Evolutionary conservation across 2,797 vertebrate species (phyloP).

Genomic region (Onychomys torridus): DNA sequence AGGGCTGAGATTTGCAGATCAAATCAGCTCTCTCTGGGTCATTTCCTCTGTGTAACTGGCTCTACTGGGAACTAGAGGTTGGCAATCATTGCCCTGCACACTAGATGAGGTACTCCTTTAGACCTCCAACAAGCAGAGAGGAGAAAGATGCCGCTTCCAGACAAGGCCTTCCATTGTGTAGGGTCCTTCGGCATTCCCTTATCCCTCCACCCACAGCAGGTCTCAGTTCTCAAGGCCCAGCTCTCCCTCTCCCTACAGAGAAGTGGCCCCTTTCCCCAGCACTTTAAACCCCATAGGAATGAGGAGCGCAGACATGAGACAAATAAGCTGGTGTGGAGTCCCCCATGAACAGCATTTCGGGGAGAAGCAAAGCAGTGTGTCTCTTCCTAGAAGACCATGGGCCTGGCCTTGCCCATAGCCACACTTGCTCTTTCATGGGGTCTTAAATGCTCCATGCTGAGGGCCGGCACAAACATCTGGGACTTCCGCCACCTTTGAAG

Average conservation of each 20-base stretch:
- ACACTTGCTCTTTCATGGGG: not conserved
- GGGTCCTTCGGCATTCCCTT: not conserved
- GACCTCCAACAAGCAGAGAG: not conserved
- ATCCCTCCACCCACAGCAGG: not conserved
- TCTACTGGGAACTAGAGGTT: not conserved
- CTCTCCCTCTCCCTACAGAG: not conserved
- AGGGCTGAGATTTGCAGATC: not conserved
- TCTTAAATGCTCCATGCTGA: not conserved
- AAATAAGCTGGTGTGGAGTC: not conserved
- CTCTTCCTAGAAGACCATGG: slow-evolving; percentile 24
- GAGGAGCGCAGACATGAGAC: not conserved
- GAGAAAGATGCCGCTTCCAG: not conserved
- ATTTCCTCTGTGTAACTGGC: not conserved
- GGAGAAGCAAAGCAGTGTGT: not conserved
- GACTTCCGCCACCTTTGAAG: slow-evolving; percentile 19
- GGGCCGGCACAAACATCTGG: not conserved
- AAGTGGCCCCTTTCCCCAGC: fast-evolving
- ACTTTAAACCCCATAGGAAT: not conserved
- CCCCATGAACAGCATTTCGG: not conserved
- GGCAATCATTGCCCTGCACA: not conserved
- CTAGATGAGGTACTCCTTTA: not conserved
- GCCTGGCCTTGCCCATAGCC: not conserved
- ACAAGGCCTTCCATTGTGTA: too few relatives aligned
- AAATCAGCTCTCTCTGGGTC: not conserved
- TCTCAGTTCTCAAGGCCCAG: not conserved